Conservation (phyloP, 2,888 invertebrate genomes). For the Drosophila affinis region DNA sequence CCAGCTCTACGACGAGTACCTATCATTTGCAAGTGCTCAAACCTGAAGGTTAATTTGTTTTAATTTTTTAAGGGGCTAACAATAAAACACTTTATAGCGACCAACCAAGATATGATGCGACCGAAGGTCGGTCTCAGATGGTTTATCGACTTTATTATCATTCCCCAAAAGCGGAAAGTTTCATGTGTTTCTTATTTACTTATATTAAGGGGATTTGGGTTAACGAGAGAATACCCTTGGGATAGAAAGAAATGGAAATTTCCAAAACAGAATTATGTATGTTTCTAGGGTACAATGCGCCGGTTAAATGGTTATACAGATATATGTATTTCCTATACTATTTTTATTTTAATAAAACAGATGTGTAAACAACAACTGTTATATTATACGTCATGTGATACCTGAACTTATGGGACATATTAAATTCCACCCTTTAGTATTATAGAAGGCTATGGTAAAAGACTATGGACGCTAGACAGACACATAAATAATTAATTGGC, state of each 20-base stretch:
- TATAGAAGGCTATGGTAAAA: neutral
- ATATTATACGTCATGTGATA: neutral
- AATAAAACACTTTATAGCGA: constrained; percentile 29
- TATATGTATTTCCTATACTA: neutral
- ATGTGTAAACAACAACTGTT: neutral
- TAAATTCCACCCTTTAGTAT: neutral
- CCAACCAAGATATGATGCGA: constrained; percentile 17
- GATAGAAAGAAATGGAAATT: neutral
- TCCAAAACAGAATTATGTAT: neutral
- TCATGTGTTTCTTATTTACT: neutral
- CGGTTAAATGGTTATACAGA: neutral
- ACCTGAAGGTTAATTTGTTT: constrained; percentile 33
- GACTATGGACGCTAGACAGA: neutral
- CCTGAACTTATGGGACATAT: neutral
- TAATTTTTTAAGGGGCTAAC: constrained; percentile 15
- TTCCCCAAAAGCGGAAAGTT: neutral
- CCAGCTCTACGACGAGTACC: neutral
- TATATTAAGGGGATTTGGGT: neutral
- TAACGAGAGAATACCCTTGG: neutral
- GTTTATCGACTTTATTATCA: constrained; percentile 17
- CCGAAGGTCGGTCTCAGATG: constrained; percentile 22
- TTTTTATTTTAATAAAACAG: neutral
- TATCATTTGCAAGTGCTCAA: constrained; percentile 32
- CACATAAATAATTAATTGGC: neutral
- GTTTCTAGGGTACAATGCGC: too few relatives aligned